phyloP scores from a whole-genome alignment of 2,888 invertebrate species.

The Drosophila aldrichi region DNA sequence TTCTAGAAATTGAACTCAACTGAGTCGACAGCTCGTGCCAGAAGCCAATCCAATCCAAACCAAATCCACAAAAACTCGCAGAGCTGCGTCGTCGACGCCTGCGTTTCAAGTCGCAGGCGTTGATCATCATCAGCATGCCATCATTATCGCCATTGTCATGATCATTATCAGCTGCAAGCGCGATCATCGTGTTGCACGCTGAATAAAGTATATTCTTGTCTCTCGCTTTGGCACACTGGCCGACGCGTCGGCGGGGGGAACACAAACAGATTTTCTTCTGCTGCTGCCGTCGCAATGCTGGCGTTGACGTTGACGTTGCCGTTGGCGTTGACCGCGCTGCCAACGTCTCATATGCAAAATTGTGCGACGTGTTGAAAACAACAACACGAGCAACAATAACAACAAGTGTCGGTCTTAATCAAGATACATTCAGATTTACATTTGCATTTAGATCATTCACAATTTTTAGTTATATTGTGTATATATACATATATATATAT shows the following conservation, averaged over 20 bases:
- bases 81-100: slow-evolving; percentile 36
- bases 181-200: slow-evolving; percentile 47
- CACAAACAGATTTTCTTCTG: slow-evolving; percentile 47
- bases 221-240: slow-evolving; percentile 56
- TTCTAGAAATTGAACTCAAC: slow-evolving; percentile 71
- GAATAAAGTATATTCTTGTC: slow-evolving; percentile 53
- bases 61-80: slow-evolving; percentile 25
- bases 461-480: not conserved
- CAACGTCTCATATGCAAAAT: slow-evolving; percentile 60
- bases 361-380: slow-evolving; percentile 43
- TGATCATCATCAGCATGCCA: slow-evolving; percentile 40
- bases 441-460: slow-evolving; percentile 13
- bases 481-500: not conserved
- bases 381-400: slow-evolving; percentile 42
- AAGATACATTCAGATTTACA: slow-evolving; percentile 50
- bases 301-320: not conserved
- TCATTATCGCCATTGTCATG: slow-evolving; percentile 37
- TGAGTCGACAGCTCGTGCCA: slow-evolving; percentile 63
- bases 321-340: slow-evolving; percentile 20
- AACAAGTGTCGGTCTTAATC: slow-evolving; percentile 77
- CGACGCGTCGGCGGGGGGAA: slow-evolving; percentile 9
- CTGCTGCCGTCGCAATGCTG: slow-evolving; percentile 23
- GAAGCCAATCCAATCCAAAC: slow-evolving; percentile 50
- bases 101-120: slow-evolving; percentile 51
- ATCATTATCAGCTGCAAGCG: slow-evolving; percentile 12